A percentile compares a stretch with the other conserved stretches of the same genome.
Conservation (phyloP, 2,113 vertebrate species). For the Sciurus niger region DNA sequence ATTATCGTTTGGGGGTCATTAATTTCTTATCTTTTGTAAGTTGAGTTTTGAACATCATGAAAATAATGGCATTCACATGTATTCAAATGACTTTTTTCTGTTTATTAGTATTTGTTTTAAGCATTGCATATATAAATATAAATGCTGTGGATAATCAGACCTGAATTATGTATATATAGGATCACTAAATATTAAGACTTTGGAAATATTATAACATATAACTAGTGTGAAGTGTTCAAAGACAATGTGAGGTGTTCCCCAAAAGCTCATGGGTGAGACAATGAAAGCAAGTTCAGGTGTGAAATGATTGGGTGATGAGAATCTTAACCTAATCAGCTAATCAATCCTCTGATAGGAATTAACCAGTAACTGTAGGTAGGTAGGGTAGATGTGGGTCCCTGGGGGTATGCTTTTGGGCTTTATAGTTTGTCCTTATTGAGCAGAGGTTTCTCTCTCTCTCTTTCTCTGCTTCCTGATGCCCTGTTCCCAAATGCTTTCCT, state of each 20-base stretch:
- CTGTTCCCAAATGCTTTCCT: too few species aligned
- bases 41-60: background rate
- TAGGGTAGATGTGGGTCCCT: too few species aligned
- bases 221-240: background rate
- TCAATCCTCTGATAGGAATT: too few species aligned
- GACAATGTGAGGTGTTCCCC: background rate
- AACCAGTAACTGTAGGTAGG: too few species aligned
- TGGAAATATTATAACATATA: background rate
- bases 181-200: background rate
- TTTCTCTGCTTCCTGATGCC: too few species aligned
- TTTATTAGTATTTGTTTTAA: constrained; percentile 14
- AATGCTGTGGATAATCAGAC: background rate
- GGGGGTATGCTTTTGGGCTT: too few species aligned
- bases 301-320: too few species aligned
- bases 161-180: background rate
- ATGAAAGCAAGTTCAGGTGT: too few species aligned
- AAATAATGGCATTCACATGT: background rate
- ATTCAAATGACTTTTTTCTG: background rate
- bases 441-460: too few species aligned
- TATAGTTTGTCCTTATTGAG: too few species aligned
- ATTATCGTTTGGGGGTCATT: background rate
- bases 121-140: background rate
- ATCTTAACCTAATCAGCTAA: too few species aligned
- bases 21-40: background rate
- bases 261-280: too few species aligned